Evolutionary conservation across 2,888 invertebrate species (phyloP).

Genomic region (Poecilus cupreus): DNA sequence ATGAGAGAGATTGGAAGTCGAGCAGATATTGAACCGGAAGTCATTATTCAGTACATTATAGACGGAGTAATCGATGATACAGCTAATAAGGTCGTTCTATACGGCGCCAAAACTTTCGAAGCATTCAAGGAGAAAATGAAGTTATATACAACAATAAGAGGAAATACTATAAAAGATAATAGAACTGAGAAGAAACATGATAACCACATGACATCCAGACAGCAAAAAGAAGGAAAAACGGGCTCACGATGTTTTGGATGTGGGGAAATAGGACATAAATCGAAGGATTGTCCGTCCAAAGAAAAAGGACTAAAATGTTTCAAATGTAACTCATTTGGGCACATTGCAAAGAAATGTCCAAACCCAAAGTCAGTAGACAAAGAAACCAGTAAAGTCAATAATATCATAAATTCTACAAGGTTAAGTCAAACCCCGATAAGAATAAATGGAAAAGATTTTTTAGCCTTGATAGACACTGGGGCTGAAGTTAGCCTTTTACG

Average conservation of each 20-base stretch:
- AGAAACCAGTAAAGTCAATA: background rate
- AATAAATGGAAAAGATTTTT: background rate
- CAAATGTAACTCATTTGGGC: background rate
- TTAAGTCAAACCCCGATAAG: background rate
- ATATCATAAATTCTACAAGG: background rate
- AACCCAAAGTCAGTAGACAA: background rate
- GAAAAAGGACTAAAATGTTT: background rate
- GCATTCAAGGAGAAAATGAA: constrained; percentile 35
- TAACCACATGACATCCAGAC: background rate
- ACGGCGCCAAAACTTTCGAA: constrained; percentile 37
- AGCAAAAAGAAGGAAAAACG: background rate
- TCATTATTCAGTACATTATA: constrained; percentile 28
- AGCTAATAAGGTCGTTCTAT: constrained; percentile 24
- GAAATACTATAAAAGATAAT: constrained; percentile 6
- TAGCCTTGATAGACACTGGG: background rate
- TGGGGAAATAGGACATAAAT: background rate
- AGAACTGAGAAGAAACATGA: background rate
- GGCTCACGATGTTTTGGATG: background rate
- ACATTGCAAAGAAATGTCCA: constrained; percentile 9
- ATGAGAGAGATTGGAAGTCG: constrained; percentile 65
- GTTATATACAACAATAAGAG: constrained; percentile 23
- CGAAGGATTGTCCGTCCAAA: background rate
- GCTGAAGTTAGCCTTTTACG: constrained; percentile 16
- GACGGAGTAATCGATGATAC: constrained; percentile 41
- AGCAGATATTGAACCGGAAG: background rate